Percentiles rank a stretch among this genome's conserved stretches.
These are phyloP conservation scores for Frankliniella fusca DNA, from an alignment of 2,888 invertebrate species.

Conservation along the genomic window DNA sequence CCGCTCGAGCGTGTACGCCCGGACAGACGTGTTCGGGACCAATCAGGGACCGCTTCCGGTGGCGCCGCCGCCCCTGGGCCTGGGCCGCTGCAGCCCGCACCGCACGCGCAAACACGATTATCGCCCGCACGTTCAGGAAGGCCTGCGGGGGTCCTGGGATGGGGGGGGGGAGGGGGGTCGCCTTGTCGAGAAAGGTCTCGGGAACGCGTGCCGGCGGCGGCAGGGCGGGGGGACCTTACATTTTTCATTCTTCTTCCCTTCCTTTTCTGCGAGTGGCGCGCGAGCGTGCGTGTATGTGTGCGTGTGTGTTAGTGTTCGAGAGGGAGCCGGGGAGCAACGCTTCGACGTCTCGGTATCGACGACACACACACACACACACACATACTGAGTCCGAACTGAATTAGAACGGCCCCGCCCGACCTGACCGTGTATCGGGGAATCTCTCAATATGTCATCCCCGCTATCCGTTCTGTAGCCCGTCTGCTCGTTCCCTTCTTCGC, in stretches of 20 bases:
- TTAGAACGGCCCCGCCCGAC: neutral
- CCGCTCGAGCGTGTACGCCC: neutral
- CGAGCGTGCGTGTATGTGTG: neutral
- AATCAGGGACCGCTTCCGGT: too few species aligned
- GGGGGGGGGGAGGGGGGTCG: neutral
- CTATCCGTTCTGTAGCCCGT: neutral
- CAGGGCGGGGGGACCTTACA: neutral
- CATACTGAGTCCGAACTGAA: neutral
- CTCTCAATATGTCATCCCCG: constrained; percentile 10
- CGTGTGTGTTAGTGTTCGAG: neutral
- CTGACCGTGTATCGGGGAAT: neutral
- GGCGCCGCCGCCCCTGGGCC: neutral
- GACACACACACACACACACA: neutral
- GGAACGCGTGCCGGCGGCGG: too few species aligned
- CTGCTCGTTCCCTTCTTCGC: neutral
- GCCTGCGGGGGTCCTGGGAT: neutral
- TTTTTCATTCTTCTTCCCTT: constrained; percentile 1
- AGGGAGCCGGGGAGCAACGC: too few species aligned
- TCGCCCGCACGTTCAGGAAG: neutral
- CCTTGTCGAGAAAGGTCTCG: too few species aligned
- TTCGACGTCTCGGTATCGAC: neutral
- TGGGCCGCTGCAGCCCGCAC: neutral
- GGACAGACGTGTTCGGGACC: neutral
- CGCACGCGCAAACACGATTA: neutral
- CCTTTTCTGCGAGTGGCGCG: neutral